Base-by-base conservation (phyloP, 1,140 invertebrate species). In the Nasonia longicornis region DNA sequence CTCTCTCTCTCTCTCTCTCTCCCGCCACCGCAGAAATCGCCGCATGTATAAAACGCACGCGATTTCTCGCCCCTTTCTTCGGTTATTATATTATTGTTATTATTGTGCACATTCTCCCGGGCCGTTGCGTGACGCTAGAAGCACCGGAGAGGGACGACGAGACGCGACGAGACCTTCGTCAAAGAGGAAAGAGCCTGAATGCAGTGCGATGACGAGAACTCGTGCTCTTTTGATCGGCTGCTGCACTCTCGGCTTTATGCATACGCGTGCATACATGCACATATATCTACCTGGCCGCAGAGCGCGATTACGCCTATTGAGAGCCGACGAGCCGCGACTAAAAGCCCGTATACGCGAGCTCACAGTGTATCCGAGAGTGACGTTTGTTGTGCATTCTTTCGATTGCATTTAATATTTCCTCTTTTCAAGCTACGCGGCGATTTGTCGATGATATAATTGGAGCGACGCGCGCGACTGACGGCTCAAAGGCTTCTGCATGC, bases 301-400 rank as follows among this genome's bases (percentile, higher is more conserved):
- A 29, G 14, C 12, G 12, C 10, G 29, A 77, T 42, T 38, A 42
- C 35, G 74, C 74, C 38, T 52, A 77, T 77, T 77, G 58, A 35
- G 31, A 64, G 16, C 29, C 74, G 74, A 14, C n/a, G 74, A 77
- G 64, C 58, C 74, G 63, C 58, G 74, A 66, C 63, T 63, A 22
- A 77, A 77, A 66, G 74, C 52, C 16, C 2, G 2, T 42, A 52
- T 20, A 52, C 48, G 3, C 12, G 31, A 35, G 3, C 12, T 0
- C 12, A 1, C 16, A 38, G 12, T 22, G 4, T 0, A 70, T 12
- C n/a, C 8, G 26, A 70, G 67, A 75, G 58, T 67, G 63, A 75
- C 73, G 73, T 12, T 26, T 22, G 38, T 42, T 42, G 38, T 42
- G 38, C 38, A 42, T 42, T 67, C 42, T 48, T 31, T 69, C 64